Percentiles rank a stretch among this genome's conserved stretches.
These are phyloP conservation scores for Idaea biselata DNA, from an alignment of 2,888 invertebrate species.

Conservation along the genomic window DNA sequence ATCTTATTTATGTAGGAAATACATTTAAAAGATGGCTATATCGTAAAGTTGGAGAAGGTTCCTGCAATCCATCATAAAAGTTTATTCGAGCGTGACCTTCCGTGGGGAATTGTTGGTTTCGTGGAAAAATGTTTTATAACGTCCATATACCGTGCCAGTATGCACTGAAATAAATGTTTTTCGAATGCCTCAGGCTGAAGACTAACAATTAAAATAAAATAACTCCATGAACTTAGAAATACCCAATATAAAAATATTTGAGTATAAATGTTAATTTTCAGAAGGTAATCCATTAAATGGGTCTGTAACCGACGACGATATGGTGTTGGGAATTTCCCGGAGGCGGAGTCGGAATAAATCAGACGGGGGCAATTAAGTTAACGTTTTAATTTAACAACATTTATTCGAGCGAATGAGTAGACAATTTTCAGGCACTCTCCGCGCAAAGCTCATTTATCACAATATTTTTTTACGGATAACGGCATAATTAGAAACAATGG, in stretches of 20 bases:
- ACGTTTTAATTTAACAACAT: constrained; percentile 23
- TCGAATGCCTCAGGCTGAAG: constrained; percentile 6
- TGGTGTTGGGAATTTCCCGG: constrained; percentile 27
- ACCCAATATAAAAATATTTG: constrained; percentile 8
- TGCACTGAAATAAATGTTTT: constrained; percentile 7
- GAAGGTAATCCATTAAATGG: constrained; percentile 20
- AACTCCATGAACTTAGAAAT: constrained; percentile 6
- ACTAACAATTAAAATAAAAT: constrained; percentile 21
- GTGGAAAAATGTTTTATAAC: constrained; percentile 21
- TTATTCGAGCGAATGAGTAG: constrained; percentile 1
- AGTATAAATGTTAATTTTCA: constrained; percentile 16
- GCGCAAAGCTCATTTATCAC: not conserved
- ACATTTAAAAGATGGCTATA: constrained; percentile 8
- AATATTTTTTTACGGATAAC: not conserved
- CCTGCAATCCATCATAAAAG: constrained; percentile 29
- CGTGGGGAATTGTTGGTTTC: constrained; percentile 21
- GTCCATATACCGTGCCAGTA: constrained; percentile 7
- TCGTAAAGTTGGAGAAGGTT: constrained; percentile 25
- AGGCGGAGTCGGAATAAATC: constrained; percentile 28
- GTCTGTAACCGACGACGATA: constrained; percentile 13
- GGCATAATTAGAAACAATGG: constrained; percentile 1
- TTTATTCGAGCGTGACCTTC: constrained; percentile 28
- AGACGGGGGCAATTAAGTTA: constrained; percentile 26
- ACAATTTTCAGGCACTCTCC: not conserved
- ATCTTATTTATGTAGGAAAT: not conserved